Percentiles rank a stretch among this genome's conserved stretches.
Evolutionary conservation across 2,888 invertebrate species (phyloP).

Genomic region (Apotomis betuletana): DNA sequence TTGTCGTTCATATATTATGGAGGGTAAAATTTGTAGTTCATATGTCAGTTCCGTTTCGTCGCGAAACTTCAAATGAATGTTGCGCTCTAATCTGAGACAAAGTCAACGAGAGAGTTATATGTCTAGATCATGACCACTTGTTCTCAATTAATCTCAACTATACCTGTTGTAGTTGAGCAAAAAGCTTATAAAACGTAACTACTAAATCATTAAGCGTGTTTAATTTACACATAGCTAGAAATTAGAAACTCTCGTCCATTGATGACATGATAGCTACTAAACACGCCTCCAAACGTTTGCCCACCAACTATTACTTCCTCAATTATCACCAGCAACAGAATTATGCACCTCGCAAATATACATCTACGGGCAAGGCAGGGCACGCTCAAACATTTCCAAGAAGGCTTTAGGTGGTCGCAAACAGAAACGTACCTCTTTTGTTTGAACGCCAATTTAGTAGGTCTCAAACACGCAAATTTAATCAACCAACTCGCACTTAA

Average conservation of each 20-base stretch:
- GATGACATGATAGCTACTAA: conserved; percentile 23
- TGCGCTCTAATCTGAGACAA: too few species aligned
- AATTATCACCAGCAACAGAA: conserved; percentile 58
- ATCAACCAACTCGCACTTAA: conserved; percentile 18
- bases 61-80: too few species aligned
- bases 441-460: conserved; percentile 76
- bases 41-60: too few species aligned
- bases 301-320: conserved; percentile 59
- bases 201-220: background rate
- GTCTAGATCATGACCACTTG: too few species aligned
- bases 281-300: conserved; percentile 34
- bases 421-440: conserved; percentile 60
- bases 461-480: conserved; percentile 54
- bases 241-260: conserved; percentile 28
- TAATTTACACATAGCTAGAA: conserved; percentile 15
- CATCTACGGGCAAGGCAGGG: conserved; percentile 47
- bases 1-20: too few species aligned
- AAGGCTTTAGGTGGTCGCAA: conserved; percentile 80
- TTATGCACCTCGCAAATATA: conserved; percentile 58
- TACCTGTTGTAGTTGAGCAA: background rate
- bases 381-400: conserved; percentile 55
- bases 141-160: too few species aligned
- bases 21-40: too few species aligned
- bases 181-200: background rate
- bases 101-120: too few species aligned